Evolutionary conservation across 2,888 invertebrate species (phyloP), one percentile per base, ranked within the genome.

Genomic region (Holacanthella duospinosa): DNA sequence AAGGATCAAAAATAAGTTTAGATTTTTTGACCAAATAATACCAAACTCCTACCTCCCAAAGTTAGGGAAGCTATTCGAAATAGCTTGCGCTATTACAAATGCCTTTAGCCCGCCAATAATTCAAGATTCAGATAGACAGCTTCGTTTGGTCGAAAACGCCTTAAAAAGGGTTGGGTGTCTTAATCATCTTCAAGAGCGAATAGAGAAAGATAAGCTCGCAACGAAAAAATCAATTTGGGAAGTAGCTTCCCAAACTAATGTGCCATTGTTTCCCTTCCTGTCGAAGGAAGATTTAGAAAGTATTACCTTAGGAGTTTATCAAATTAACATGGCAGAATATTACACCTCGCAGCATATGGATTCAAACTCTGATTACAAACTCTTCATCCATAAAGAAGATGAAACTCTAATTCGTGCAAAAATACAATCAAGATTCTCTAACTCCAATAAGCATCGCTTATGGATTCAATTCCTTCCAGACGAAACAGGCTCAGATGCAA

Each of bases 1-100:
- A 16, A 43, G 63, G 19, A 29, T 62, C 12, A 63, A 65, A 55
- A 63, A 54, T 1, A 59, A 54, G 2, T 66, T 66, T 28, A 21
- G 48, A n/a, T 61, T 66, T 53, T 66, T 66, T 28, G 9, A 28
- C 9, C 2, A 54, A 16, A 29, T 58, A 4, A 61, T 63, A 28
- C 36, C 29, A n/a, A 48, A 60, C 24, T 21, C 12, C 2, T 63
- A 63, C 43, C 19, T 56, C 1, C 55, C 25, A 26, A 58, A 62
- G 24, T 43, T 62, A 16, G 43, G 16, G 25, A 54, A n/a, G 25
- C 27, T 55, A 21, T 24, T 62, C n/a, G 12, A 36, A 48, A 59
- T 65, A 43, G 62, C 60, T n/a, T 59, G 53, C 29, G 58, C 59
- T 3, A 36, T 62, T 21, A 24, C 27, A 21, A 59, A 62, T 29